Evolutionary conservation across 2,888 invertebrate species (phyloP), one percentile per base, ranked within the genome.

Genomic region (Hofmannophila pseudospretella): DNA sequence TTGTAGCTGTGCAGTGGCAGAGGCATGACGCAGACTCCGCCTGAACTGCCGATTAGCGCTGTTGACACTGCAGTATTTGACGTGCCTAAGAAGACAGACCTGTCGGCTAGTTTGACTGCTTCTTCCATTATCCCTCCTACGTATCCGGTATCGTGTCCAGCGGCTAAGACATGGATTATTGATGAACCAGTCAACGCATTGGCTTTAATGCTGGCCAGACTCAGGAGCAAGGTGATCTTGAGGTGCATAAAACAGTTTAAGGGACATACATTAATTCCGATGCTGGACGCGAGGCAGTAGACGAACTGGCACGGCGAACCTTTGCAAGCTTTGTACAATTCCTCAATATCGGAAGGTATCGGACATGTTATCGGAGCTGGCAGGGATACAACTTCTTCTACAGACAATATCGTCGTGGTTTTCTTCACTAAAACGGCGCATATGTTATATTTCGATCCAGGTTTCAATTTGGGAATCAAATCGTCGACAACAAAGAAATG

Each of bases 241-340:
- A 81, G 63, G 37, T 79, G 73, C 70, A 86, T 79, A 42, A 79
- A 86, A 44, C 77, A 77, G 45, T 74, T 69, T 23, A 75, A 50
- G 9, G 86, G 86, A 27, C 76, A 74, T 8, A 75, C 51, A 37
- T 67, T 71, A 10, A 67, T 51, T 7, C 81, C 85, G 36, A 86
- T 69, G 22, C 63, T 70, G 0, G 81, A 82, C 28, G 86, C 74
- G 4, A 86, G 56, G 35, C 80, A 80, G 49, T 80, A 85, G 37
- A 86, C 67, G 43, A 85, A 85, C 47, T 72, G 76, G 80, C 81
- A 86, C 7, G 85, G 67, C 7, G 68, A 32, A 7, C 67, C 67
- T 16, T 65, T 52, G 43, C 80, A 84, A 1, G 54, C 59, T 25
- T 56, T 46, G 36, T 59, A 75, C 11, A 85, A 48, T 26, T 76